These are phyloP conservation scores for Tenthredo notha DNA, from an alignment of 2,888 invertebrate species.

Conservation along the genomic window DNA sequence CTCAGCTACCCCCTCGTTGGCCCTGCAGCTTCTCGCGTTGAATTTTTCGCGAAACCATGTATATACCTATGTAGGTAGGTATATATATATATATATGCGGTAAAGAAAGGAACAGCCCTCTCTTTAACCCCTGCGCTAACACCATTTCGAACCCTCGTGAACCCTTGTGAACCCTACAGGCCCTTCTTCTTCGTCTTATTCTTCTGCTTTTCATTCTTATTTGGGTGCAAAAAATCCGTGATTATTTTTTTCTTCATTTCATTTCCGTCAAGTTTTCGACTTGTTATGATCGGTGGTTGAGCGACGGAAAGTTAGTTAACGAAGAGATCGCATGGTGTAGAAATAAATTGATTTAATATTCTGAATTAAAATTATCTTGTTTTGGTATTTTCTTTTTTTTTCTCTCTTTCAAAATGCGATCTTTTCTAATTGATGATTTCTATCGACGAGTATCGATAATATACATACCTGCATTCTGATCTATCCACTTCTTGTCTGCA, in stretches of 20 bases:
- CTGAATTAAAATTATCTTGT: not conserved
- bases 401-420: not conserved
- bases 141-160: constrained; percentile 26
- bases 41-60: constrained; percentile 23
- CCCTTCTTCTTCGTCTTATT: constrained; percentile 36
- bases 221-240: constrained; percentile 23
- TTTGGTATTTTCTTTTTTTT: not conserved
- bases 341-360: not conserved
- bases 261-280: not conserved
- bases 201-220: constrained; percentile 32
- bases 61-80: not conserved
- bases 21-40: constrained; percentile 37
- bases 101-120: constrained; percentile 52
- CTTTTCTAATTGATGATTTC: too few relatives aligned
- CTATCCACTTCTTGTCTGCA: not conserved
- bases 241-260: constrained; percentile 49
- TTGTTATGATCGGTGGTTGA: constrained; percentile 1
- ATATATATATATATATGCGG: not conserved
- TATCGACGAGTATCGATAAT: too few relatives aligned
- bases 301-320: not conserved
- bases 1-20: constrained; percentile 51
- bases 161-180: constrained; percentile 43
- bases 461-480: not conserved
- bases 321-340: not conserved
- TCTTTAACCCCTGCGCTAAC: constrained; percentile 48